phyloP scores from a whole-genome alignment of 1,140 invertebrate species.

The Aphaenogaster ashmeadi region DNA sequence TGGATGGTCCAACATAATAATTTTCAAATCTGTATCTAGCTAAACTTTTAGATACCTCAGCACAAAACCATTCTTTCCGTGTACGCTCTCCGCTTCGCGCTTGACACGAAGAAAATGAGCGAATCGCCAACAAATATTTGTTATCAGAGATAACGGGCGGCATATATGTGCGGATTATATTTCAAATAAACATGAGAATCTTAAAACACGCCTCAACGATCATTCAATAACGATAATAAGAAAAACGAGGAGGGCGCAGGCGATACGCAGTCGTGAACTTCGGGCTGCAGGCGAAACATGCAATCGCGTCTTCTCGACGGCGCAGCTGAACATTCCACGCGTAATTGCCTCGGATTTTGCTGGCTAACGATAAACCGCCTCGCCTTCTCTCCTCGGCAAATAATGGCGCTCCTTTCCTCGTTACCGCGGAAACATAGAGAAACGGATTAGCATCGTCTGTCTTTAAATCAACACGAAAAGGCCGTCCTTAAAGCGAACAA shows the following conservation, averaged over 20 bases:
- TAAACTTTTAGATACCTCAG: too few species aligned
- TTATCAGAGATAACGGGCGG: slow-evolving; percentile 3
- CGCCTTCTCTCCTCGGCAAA: slow-evolving; percentile 75
- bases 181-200: background rate
- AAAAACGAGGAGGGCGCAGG: background rate
- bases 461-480: slow-evolving; percentile 30
- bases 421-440: slow-evolving; percentile 54
- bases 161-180: background rate
- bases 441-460: slow-evolving; percentile 51
- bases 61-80: too few species aligned
- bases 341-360: slow-evolving; percentile 84
- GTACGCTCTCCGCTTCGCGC: slow-evolving; percentile 1
- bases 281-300: slow-evolving; percentile 57
- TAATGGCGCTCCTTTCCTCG: slow-evolving; percentile 71
- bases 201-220: background rate
- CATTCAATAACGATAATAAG: background rate
- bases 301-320: slow-evolving; percentile 72
- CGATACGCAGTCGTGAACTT: slow-evolving; percentile 15
- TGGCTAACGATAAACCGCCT: slow-evolving; percentile 81
- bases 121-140: slow-evolving; percentile 10
- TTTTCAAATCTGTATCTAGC: too few species aligned
- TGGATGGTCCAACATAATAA: too few species aligned
- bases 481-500: background rate
- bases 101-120: background rate
- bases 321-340: slow-evolving; percentile 78